These are phyloP conservation scores for Siniperca chuatsi DNA, from an alignment of 2,113 vertebrate species.

Conservation along the genomic window DNA sequence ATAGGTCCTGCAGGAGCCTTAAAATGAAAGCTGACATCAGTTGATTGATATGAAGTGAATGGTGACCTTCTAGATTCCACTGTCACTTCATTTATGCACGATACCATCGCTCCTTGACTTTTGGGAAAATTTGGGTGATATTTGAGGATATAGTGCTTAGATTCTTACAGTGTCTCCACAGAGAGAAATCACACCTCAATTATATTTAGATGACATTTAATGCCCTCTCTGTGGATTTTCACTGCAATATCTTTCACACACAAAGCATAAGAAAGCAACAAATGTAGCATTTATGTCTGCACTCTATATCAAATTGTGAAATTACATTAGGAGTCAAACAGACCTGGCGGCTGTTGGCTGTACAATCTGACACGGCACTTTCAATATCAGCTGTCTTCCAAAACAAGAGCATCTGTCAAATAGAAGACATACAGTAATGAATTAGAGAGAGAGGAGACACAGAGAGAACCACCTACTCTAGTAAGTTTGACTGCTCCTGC, in stretches of 20 bases:
- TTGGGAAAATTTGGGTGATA: slow-evolving; percentile 54
- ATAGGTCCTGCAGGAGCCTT: slow-evolving; percentile 52
- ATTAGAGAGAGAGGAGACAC: slow-evolving; percentile 28
- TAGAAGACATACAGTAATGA: slow-evolving; percentile 40
- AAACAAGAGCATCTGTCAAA: slow-evolving; percentile 67
- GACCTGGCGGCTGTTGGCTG: slow-evolving; percentile 48
- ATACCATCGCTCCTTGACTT: slow-evolving; percentile 61
- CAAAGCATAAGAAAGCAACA: slow-evolving; percentile 56
- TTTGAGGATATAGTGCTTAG: slow-evolving; percentile 61
- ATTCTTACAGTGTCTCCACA: slow-evolving; percentile 56
- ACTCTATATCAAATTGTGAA: slow-evolving; percentile 52
- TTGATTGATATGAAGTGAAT: slow-evolving; percentile 75
- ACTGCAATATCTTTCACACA: slow-evolving; percentile 62
- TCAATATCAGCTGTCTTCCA: slow-evolving; percentile 59
- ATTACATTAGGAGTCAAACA: slow-evolving; percentile 62
- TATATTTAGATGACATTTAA: slow-evolving; percentile 76
- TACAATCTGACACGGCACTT: slow-evolving; percentile 55
- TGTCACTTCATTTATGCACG: slow-evolving; percentile 62
- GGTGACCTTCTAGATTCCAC: slow-evolving; percentile 71
- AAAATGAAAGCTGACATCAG: slow-evolving; percentile 66
- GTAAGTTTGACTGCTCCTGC: slow-evolving; percentile 43
- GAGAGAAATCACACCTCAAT: slow-evolving; percentile 70
- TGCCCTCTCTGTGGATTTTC: slow-evolving; percentile 57
- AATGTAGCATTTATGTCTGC: slow-evolving; percentile 65
- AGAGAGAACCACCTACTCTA: slow-evolving; percentile 5